phyloP scores from a whole-genome alignment of 2,113 vertebrate genomes.

The Pachycephala philippinensis region DNA sequence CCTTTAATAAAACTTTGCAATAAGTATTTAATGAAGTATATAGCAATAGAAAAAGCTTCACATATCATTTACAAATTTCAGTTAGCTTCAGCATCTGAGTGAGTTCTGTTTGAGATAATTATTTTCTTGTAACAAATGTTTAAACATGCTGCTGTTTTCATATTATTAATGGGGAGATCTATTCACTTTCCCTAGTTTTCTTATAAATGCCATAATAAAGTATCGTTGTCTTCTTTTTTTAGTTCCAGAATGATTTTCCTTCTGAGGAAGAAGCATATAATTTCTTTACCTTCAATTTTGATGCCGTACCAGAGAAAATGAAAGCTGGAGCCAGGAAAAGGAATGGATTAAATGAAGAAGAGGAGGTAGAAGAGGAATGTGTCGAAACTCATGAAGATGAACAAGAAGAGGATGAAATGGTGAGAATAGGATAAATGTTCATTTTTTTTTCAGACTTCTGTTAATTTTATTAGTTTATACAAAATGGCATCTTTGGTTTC shows the following conservation, averaged over 20 bases:
- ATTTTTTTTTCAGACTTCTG: not conserved
- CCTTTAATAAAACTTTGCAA: not conserved
- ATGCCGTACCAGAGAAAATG: constrained; percentile 71
- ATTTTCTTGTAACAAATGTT: not conserved
- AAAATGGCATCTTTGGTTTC: not conserved
- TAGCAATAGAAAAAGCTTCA: not conserved
- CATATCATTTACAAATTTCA: not conserved
- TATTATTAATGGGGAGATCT: not conserved
- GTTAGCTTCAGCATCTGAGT: not conserved
- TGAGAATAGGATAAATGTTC: not conserved
- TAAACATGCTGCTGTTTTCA: not conserved
- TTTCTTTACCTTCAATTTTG: constrained; percentile 93
- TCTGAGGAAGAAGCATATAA: constrained; percentile 86
- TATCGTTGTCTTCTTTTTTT: not conserved
- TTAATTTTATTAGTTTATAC: not conserved
- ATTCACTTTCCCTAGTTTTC: not conserved
- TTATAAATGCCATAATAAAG: not conserved
- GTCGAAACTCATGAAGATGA: not conserved
- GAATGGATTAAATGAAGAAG: constrained; percentile 33
- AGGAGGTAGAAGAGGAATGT: constrained; percentile 62
- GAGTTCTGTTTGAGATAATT: not conserved
- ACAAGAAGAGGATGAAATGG: constrained; percentile 53
- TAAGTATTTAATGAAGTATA: not conserved
- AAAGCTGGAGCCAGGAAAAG: constrained; percentile 13
- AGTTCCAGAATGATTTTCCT: constrained; percentile 75